Evolutionary conservation across 2,797 vertebrate genomes (phyloP), one percentile per base, ranked within the genome.

Genomic region (Eulemur coronatus): DNA sequence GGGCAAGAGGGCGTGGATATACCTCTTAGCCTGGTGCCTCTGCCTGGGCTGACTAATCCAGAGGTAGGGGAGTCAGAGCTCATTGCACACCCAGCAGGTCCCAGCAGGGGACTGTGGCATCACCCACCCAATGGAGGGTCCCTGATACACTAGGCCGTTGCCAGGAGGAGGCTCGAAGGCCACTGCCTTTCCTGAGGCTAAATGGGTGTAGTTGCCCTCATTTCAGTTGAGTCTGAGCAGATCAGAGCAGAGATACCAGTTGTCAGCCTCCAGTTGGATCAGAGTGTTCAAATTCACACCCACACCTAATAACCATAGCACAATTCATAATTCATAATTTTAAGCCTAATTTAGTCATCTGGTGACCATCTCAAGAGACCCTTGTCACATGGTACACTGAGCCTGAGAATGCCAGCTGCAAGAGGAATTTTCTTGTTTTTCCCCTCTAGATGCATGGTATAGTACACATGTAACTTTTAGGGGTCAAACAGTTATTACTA

Each of bases 1-100:
- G 2, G 24, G 3, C 8, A 14, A 26, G 17, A 75, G 4, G 14
- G n/a, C 1, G 0, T 65, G 15, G 43, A 8, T 73, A 30, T 2
- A 5, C 13, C 18, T 72, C 13, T 65, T n/a, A 46, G 22, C 30
- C 55, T 59, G 38, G 38, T 41, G 30, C 63, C 1, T 41, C 35
- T 38, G 43, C 57, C 30, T 65, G 9, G 69, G 38, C 7, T 22
- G 4, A 33, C 28, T 65, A 72, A 55, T 46, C 13, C 22, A 17
- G 38, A n/a, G 20, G 38, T 52, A 48, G 35, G 43, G 8, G n/a
- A 50, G 5, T n/a, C 11, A n/a, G 11, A 41, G 33, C 13, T 65
- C 10, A 12, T 5, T 11, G 80, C 18, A 10, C 9, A 2, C 2
- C 15, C 1, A 30, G 43, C 7, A 82, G 26, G 30, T 46, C 11